Evolutionary conservation across 2,113 vertebrate genomes (phyloP).

Genomic region (Sinosuthora webbiana): DNA sequence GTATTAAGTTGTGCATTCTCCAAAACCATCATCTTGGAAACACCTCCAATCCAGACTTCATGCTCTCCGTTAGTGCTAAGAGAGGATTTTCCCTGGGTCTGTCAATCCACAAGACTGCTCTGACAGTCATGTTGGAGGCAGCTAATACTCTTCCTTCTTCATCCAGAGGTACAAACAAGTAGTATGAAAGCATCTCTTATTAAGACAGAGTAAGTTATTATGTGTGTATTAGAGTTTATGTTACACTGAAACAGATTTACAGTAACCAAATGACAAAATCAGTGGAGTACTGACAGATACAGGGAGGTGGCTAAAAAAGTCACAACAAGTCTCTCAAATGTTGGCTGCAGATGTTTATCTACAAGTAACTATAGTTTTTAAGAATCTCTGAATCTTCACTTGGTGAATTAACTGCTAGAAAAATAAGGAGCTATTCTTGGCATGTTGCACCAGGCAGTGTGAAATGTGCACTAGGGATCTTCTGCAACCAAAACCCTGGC

Average conservation of each 20-base stretch:
- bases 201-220: neutral
- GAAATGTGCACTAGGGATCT: neutral
- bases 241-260: neutral
- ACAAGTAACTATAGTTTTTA: neutral
- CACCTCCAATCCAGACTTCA: neutral
- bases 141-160: neutral
- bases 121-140: neutral
- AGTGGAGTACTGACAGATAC: neutral
- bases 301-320: neutral
- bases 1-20: neutral
- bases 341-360: neutral
- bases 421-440: neutral
- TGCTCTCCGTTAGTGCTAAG: fast-evolving
- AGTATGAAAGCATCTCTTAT: neutral
- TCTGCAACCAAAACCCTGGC: neutral
- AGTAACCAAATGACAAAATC: neutral
- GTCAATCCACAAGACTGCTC: neutral
- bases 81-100: neutral
- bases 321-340: neutral
- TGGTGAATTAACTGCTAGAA: neutral
- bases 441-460: neutral
- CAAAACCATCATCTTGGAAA: neutral
- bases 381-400: neutral
- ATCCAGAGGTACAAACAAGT: neutral
- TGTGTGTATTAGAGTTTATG: neutral